Evolutionary conservation across 1,140 invertebrate species (phyloP).

Genomic region (Nilaparvata lugens): DNA sequence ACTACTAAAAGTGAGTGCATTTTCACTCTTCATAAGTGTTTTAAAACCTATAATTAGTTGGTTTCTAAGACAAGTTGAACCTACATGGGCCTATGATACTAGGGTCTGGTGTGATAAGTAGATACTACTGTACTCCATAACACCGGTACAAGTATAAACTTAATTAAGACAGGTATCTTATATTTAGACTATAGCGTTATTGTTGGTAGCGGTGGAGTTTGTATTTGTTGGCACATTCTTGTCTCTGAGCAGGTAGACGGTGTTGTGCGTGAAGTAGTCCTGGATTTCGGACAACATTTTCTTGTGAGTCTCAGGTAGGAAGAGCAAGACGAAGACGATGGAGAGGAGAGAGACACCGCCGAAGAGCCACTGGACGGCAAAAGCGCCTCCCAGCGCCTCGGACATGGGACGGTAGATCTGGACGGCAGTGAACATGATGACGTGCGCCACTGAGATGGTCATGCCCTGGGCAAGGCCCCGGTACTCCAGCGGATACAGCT

Average conservation of each 20-base stretch:
- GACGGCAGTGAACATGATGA: slow-evolving; percentile 44
- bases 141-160: too few relatives aligned
- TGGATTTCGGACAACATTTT: slow-evolving; percentile 58
- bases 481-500: slow-evolving; percentile 49
- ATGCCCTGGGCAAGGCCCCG: slow-evolving; percentile 44
- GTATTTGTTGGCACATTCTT: neutral
- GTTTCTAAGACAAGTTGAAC: too few relatives aligned
- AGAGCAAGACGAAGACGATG: slow-evolving; percentile 46
- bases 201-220: too few relatives aligned
- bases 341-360: slow-evolving; percentile 48
- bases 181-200: too few relatives aligned
- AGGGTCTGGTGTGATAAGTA: too few relatives aligned
- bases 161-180: too few relatives aligned
- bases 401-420: slow-evolving; percentile 41
- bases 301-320: slow-evolving; percentile 62
- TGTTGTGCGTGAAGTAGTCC: slow-evolving; percentile 44
- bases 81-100: too few relatives aligned
- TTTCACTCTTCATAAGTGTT: too few relatives aligned
- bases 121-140: too few relatives aligned
- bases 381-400: slow-evolving; percentile 38
- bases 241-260: slow-evolving; percentile 14
- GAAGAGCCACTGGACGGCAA: slow-evolving; percentile 60
- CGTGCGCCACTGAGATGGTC: slow-evolving; percentile 40
- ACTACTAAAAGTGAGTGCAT: too few relatives aligned
- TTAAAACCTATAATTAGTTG: too few relatives aligned